These are phyloP conservation scores for Bellardia pandia DNA, from an alignment of 2,888 invertebrate species.

Conservation along the genomic window DNA sequence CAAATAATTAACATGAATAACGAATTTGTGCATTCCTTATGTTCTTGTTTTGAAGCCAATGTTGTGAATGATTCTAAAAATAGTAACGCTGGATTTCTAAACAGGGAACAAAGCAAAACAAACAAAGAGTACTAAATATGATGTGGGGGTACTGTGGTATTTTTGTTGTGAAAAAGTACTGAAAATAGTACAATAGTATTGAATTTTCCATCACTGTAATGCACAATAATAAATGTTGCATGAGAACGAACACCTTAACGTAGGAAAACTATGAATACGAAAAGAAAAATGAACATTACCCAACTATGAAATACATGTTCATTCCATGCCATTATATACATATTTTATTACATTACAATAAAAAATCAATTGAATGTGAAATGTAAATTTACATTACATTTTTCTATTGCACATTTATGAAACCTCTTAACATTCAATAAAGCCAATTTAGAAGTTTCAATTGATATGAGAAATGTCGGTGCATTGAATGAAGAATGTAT, in stretches of 20 bases:
- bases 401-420: slow-evolving; percentile 4
- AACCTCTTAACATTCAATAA: neutral
- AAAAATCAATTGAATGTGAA: slow-evolving; percentile 28
- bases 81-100: too few species aligned
- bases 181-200: too few species aligned
- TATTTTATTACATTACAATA: slow-evolving; percentile 1
- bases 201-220: too few species aligned
- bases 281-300: neutral
- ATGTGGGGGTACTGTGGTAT: too few species aligned
- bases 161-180: too few species aligned
- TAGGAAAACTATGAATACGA: neutral
- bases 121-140: too few species aligned
- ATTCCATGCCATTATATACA: neutral
- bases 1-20: too few species aligned
- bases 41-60: too few species aligned
- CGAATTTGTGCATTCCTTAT: too few species aligned
- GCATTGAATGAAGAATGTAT: slow-evolving; percentile 2
- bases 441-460: slow-evolving; percentile 14
- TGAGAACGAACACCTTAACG: neutral
- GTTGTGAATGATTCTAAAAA: too few species aligned
- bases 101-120: too few species aligned
- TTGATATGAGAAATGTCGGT: slow-evolving; percentile 15
- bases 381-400: slow-evolving; percentile 4
- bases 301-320: neutral
- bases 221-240: neutral